These are phyloP conservation scores for Hemichromis elongatus DNA, from an alignment of 2,113 vertebrate genomes.

Conservation along the genomic window DNA sequence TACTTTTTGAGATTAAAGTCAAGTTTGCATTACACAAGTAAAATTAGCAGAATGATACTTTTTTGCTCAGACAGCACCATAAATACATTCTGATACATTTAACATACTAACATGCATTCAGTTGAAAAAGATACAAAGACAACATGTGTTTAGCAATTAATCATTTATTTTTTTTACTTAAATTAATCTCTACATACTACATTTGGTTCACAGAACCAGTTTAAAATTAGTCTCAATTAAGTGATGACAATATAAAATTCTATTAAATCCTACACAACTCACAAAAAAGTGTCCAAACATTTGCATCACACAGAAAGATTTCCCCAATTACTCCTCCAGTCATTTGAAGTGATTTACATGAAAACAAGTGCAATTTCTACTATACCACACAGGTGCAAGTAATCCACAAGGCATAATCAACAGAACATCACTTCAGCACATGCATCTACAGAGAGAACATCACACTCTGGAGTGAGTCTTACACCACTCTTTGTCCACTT, in stretches of 20 bases:
- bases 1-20: not conserved
- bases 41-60: not conserved
- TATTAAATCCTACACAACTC: slow-evolving; percentile 21
- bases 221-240: slow-evolving; percentile 48
- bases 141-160: slow-evolving; percentile 31
- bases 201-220: slow-evolving; percentile 78
- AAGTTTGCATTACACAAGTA: not conserved
- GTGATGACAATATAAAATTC: slow-evolving; percentile 56
- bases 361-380: slow-evolving; percentile 48
- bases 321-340: slow-evolving; percentile 8
- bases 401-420: slow-evolving; percentile 21
- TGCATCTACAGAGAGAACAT: slow-evolving; percentile 30
- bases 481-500: not conserved
- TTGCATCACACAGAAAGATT: slow-evolving; percentile 7
- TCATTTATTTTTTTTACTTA: slow-evolving; percentile 33
- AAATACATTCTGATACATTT: not conserved
- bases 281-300: slow-evolving; percentile 16
- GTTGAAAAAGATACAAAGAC: not conserved
- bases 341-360: slow-evolving; percentile 20
- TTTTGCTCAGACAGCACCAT: not conserved
- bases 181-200: slow-evolving; percentile 52
- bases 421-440: slow-evolving; percentile 15
- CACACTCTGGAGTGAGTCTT: not conserved
- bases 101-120: not conserved
- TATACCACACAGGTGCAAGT: slow-evolving; percentile 44